phyloP scores from a whole-genome alignment of 2,888 invertebrate genomes.

The Polydesmus complanatus region DNA sequence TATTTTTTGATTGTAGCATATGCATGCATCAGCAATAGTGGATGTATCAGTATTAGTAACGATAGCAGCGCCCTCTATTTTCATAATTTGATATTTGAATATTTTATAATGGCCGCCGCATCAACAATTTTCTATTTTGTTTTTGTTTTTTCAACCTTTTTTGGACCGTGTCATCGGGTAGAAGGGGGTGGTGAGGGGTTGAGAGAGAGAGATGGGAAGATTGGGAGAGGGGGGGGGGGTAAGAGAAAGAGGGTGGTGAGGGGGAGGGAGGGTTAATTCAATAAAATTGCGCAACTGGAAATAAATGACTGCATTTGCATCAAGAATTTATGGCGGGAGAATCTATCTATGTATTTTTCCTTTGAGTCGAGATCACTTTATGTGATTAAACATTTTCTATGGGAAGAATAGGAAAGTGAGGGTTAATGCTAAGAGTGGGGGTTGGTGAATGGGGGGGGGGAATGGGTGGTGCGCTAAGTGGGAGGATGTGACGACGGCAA shows the following conservation, averaged over 20 bases:
- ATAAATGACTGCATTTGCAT: conserved; percentile 20
- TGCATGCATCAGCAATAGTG: neutral
- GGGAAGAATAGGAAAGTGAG: neutral
- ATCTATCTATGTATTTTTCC: neutral
- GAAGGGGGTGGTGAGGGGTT: conserved; percentile 1
- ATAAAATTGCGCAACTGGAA: conserved; percentile 20
- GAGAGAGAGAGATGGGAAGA: too few relatives aligned
- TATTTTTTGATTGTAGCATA: neutral
- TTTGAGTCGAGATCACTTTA: conserved; percentile 10
- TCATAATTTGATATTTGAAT: neutral
- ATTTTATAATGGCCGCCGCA: neutral
- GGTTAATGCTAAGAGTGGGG: neutral
- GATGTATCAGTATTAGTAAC: neutral
- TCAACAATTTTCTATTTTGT: too few relatives aligned
- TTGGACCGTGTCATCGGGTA: too few relatives aligned
- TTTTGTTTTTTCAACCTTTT: too few relatives aligned
- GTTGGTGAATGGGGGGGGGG: conserved; percentile 9
- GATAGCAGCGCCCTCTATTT: neutral
- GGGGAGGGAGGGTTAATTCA: conserved; percentile 18
- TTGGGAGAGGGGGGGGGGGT: neutral
- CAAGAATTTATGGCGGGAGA: conserved; percentile 15
- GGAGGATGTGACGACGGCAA: conserved; percentile 5
- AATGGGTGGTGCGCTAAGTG: conserved; percentile 7
- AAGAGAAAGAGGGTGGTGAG: neutral
- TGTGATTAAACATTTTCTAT: conserved; percentile 10